Conservation (phyloP, 1,140 invertebrate genomes). For the Papilio xuthus region DNA sequence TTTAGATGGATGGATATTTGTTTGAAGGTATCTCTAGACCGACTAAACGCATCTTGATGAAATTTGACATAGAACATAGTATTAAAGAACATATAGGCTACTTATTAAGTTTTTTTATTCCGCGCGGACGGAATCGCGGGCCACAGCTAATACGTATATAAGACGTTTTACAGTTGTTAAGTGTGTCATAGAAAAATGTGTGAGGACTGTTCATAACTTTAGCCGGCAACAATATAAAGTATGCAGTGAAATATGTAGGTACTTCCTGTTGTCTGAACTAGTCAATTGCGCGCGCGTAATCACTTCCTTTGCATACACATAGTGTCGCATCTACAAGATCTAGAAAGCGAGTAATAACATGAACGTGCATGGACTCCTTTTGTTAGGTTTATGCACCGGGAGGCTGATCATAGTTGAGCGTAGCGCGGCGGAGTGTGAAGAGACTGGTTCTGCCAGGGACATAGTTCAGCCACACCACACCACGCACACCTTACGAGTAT, state of each 20-base stretch:
- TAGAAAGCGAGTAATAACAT: conserved; percentile 43
- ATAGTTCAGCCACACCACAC: conserved; percentile 42
- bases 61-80: too few species aligned
- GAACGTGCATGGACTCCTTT: conserved; percentile 42
- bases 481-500: conserved; percentile 53
- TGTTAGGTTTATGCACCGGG: conserved; percentile 56
- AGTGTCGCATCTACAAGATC: conserved; percentile 39
- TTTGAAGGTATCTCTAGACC: too few species aligned
- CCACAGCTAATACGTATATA: too few species aligned
- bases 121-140: too few species aligned
- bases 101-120: too few species aligned
- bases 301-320: conserved; percentile 3
- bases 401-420: conserved; percentile 61
- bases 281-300: conserved; percentile 34
- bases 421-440: conserved; percentile 65
- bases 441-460: conserved; percentile 72
- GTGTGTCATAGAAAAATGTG: neutral
- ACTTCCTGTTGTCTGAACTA: conserved; percentile 32
- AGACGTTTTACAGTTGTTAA: neutral
- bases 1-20: too few species aligned
- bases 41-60: too few species aligned
- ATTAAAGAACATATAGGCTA: too few species aligned
- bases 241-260: conserved; percentile 33
- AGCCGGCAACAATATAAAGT: conserved; percentile 8
- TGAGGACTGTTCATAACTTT: neutral